phyloP scores from a whole-genome alignment of 2,888 invertebrate genomes.

The Dastarcus helophoroides region DNA sequence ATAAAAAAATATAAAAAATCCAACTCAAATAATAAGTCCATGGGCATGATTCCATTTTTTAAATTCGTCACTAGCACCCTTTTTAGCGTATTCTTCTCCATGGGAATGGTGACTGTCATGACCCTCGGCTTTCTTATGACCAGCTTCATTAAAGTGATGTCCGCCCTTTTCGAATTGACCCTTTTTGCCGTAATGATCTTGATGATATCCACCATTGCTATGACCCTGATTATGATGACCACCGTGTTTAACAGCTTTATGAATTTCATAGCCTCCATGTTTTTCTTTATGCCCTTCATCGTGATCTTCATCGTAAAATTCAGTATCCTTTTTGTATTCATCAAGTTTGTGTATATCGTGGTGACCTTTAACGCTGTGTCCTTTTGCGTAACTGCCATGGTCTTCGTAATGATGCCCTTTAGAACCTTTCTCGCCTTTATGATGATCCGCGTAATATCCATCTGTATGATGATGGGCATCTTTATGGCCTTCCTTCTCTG shows the following conservation, averaged over 20 bases:
- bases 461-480: slow-evolving; percentile 53
- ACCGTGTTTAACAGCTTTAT: slow-evolving; percentile 29
- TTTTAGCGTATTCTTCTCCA: slow-evolving; percentile 44
- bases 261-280: slow-evolving; percentile 56
- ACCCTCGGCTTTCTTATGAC: slow-evolving; percentile 56
- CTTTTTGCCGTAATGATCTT: slow-evolving; percentile 51
- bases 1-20: too few species aligned
- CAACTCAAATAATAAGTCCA: slow-evolving; percentile 7
- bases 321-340: slow-evolving; percentile 70
- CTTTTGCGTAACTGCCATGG: slow-evolving; percentile 64
- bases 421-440: slow-evolving; percentile 51
- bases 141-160: slow-evolving; percentile 60
- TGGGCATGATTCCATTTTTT: too few species aligned
- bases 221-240: slow-evolving; percentile 58
- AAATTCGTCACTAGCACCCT: slow-evolving; percentile 58
- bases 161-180: slow-evolving; percentile 64
- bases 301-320: slow-evolving; percentile 70
- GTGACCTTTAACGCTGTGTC: slow-evolving; percentile 69
- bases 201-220: slow-evolving; percentile 42
- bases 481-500: slow-evolving; percentile 51
- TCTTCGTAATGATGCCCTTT: slow-evolving; percentile 47
- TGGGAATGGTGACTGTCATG: slow-evolving; percentile 23
- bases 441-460: slow-evolving; percentile 52
- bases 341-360: slow-evolving; percentile 71
- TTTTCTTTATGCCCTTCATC: slow-evolving; percentile 65